These are phyloP conservation scores for Orthosia cruda DNA, from an alignment of 2,888 invertebrate species.

Conservation along the genomic window DNA sequence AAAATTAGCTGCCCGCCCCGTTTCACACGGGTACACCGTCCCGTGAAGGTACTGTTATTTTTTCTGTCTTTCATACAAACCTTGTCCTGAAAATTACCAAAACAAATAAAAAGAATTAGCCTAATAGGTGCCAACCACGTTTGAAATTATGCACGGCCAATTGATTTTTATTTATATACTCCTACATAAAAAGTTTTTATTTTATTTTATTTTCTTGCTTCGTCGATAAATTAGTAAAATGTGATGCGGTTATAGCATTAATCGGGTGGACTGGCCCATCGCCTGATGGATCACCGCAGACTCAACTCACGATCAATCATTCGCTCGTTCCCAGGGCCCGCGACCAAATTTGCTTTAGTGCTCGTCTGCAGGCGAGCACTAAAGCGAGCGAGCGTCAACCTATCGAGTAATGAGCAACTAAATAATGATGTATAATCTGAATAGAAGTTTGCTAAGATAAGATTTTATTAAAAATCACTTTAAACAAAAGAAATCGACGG, in stretches of 20 bases:
- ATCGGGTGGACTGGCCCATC: constrained; percentile 49
- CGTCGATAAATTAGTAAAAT: constrained; percentile 54
- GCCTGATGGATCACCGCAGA: constrained; percentile 80
- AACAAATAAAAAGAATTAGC: too few species aligned
- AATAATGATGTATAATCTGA: constrained; percentile 35
- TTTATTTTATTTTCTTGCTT: constrained; percentile 30
- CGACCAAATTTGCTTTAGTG: constrained; percentile 64
- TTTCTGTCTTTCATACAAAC: too few species aligned
- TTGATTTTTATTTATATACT: too few species aligned
- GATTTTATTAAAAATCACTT: background rate
- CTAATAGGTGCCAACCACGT: too few species aligned
- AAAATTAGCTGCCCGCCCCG: background rate
- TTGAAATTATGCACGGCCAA: too few species aligned
- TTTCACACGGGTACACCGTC: too few species aligned
- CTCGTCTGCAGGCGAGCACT: constrained; percentile 59
- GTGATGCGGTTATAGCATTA: constrained; percentile 49
- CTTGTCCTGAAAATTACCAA: too few species aligned
- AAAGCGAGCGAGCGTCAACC: too few species aligned
- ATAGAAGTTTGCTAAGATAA: background rate
- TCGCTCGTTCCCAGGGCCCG: constrained; percentile 54
- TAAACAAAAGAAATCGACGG: too few species aligned
- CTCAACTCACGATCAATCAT: constrained; percentile 80
- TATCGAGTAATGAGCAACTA: constrained; percentile 57
- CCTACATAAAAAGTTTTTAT: too few species aligned
- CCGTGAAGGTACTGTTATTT: too few species aligned